phyloP scores from a whole-genome alignment of 64 coral and sea anemone genomes.

The Orbicella faveolata region DNA sequence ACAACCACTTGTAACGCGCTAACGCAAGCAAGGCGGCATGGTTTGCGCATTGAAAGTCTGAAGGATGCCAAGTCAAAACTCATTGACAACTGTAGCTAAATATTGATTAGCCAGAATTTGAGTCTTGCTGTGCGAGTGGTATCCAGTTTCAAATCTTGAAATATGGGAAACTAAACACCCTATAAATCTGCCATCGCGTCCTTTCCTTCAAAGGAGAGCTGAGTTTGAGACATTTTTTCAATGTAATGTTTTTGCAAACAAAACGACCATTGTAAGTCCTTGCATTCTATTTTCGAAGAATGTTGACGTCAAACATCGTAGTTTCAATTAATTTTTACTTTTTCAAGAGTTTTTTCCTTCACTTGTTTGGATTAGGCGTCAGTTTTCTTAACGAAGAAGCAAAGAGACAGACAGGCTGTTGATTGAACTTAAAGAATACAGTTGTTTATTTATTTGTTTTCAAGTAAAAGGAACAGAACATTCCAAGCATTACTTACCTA shows the following conservation, averaged over 20 bases:
- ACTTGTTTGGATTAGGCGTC: constrained; percentile 7
- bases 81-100: constrained; percentile 22
- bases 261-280: background rate
- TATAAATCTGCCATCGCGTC: constrained; percentile 30
- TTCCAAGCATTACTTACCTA: background rate
- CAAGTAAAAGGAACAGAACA: background rate
- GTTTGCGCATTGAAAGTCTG: constrained; percentile 1
- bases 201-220: background rate
- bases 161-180: constrained; percentile 62
- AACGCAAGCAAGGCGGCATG: background rate
- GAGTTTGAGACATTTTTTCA: background rate
- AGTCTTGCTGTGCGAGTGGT: background rate
- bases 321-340: background rate
- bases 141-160: constrained; percentile 44
- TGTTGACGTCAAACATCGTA: background rate
- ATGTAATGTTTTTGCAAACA: background rate
- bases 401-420: background rate
- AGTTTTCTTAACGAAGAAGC: background rate
- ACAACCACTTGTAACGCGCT: background rate
- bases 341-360: background rate
- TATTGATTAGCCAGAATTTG: constrained; percentile 1
- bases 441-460: constrained; percentile 40
- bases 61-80: background rate
- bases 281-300: background rate
- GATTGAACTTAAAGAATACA: constrained; percentile 1